These are phyloP conservation scores for Neodiprion virginianus DNA, from an alignment of 1,140 invertebrate genomes.

Conservation along the genomic window DNA sequence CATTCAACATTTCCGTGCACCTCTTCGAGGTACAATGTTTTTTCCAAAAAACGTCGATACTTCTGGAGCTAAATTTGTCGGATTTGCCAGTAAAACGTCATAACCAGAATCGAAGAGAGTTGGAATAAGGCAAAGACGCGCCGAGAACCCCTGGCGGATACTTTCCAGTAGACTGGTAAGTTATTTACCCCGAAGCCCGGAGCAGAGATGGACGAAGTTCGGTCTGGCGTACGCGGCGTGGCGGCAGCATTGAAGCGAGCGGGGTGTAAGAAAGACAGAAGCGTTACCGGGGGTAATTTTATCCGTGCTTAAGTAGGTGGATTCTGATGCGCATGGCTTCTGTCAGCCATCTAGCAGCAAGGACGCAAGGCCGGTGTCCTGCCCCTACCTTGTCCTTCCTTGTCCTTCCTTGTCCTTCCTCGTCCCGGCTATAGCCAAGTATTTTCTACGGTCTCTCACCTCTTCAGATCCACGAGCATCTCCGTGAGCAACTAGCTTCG, in stretches of 20 bases:
- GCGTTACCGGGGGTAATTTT: constrained; percentile 42
- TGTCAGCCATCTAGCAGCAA: constrained; percentile 10
- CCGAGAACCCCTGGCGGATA: background rate
- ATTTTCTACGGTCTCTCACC: background rate
- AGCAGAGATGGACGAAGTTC: constrained; percentile 30
- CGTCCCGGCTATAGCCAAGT: background rate
- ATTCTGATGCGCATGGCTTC: constrained; percentile 43
- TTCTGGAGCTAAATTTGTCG: too few relatives aligned
- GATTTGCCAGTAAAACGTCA: too few relatives aligned
- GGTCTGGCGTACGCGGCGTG: constrained; percentile 9
- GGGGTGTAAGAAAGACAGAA: constrained; percentile 22
- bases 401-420: background rate
- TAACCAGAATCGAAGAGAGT: too few relatives aligned
- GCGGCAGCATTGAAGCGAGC: constrained; percentile 8
- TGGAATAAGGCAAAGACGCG: too few relatives aligned
- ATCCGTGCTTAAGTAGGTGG: constrained; percentile 50
- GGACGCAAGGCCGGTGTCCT: background rate
- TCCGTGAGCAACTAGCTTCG: background rate
- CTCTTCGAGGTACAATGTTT: too few relatives aligned
- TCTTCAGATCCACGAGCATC: background rate
- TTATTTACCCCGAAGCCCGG: constrained; percentile 35
- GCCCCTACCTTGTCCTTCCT: background rate
- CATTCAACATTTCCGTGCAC: too few relatives aligned
- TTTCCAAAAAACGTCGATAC: too few relatives aligned
- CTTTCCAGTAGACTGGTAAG: constrained; percentile 31